A percentile compares a stretch with the other conserved stretches of the same genome.
Evolutionary conservation across 2,888 invertebrate genomes (phyloP).

Genomic region (Eupsilia transversa): DNA sequence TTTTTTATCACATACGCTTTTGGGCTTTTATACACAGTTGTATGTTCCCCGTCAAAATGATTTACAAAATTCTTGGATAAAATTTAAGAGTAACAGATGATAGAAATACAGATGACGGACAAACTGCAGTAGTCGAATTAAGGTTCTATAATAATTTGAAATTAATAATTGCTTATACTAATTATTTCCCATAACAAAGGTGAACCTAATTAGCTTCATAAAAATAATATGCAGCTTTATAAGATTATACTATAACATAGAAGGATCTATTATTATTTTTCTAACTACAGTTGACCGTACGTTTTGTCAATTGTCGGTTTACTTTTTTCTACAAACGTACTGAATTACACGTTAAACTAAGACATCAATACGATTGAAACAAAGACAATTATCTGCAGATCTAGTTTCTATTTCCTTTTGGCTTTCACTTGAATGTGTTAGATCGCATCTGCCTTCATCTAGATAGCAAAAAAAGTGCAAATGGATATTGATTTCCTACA

Average conservation of each 20-base stretch:
- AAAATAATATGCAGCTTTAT: not conserved
- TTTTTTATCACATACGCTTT: not conserved
- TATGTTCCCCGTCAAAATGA: not conserved
- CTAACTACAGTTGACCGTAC: not conserved
- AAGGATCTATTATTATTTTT: not conserved
- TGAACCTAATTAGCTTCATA: too few species aligned
- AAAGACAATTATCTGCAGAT: constrained; percentile 32
- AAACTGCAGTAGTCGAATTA: not conserved
- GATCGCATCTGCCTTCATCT: constrained; percentile 15
- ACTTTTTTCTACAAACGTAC: constrained; percentile 17
- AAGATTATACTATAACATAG: not conserved
- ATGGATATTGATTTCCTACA: constrained; percentile 37
- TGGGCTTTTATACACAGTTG: not conserved
- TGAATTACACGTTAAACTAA: constrained; percentile 20
- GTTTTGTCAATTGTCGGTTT: not conserved
- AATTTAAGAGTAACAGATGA: not conserved
- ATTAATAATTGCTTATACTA: too few species aligned
- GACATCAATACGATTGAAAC: constrained; percentile 41
- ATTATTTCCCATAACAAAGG: too few species aligned
- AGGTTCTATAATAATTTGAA: too few species aligned
- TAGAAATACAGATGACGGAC: not conserved
- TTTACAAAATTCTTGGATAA: not conserved
- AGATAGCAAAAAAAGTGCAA: constrained; percentile 11
- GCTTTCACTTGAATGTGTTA: constrained; percentile 40
- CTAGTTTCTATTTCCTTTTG: constrained; percentile 46